Evolutionary conservation across 2,113 vertebrate species (phyloP).

Genomic region (Erythrocercus mccallii): DNA sequence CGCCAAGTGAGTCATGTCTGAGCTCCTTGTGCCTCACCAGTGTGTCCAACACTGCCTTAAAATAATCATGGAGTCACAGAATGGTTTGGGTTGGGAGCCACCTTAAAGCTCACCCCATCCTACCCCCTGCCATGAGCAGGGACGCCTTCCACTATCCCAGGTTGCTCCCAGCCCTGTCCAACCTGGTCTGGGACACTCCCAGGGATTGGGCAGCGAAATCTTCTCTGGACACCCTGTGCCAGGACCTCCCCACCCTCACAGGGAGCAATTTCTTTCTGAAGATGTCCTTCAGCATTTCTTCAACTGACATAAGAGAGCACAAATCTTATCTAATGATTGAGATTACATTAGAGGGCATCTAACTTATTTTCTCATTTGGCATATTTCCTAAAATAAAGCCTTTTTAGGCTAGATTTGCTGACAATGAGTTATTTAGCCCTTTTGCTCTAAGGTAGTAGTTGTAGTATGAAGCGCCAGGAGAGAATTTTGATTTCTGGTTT

Average conservation of each 20-base stretch:
- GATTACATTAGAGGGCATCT: neutral
- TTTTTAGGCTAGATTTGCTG: neutral
- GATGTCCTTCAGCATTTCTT: neutral
- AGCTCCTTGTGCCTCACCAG: neutral
- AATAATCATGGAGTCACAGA: neutral
- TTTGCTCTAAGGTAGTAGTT: neutral
- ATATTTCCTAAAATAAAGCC: neutral
- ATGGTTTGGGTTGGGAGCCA: neutral
- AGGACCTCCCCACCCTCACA: fast-evolving
- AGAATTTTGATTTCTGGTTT: neutral
- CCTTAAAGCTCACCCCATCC: neutral
- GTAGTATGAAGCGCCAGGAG: neutral
- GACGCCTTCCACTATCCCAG: neutral
- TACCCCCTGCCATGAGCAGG: too few species aligned
- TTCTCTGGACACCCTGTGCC: neutral
- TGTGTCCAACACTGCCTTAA: neutral
- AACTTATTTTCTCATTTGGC: neutral
- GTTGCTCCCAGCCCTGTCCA: fast-evolving
- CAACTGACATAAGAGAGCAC: neutral
- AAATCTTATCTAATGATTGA: neutral
- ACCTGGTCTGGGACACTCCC: fast-evolving
- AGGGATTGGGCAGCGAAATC: neutral
- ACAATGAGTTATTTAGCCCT: neutral
- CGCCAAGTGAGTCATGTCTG: slow-evolving; percentile 78
- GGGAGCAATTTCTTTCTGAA: neutral